A percentile compares a stretch with the other conserved stretches of the same genome.
phyloP scores from a whole-genome alignment of 2,888 invertebrate species.

The Troglohyphantes excavatus region DNA sequence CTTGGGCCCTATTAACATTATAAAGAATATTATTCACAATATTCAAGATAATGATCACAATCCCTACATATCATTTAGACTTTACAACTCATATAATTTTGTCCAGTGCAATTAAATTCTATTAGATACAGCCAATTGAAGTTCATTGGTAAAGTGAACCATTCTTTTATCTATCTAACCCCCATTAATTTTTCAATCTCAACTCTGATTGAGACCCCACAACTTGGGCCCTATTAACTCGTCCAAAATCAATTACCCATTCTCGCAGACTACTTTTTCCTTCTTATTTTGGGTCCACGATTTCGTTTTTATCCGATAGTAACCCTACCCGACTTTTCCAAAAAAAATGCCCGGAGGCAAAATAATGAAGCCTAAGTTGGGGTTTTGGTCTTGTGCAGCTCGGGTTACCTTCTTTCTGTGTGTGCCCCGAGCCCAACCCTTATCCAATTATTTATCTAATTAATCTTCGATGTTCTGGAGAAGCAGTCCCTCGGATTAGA shows the following conservation, averaged over 20 bases:
- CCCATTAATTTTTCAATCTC: conserved; percentile 49
- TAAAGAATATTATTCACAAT: too few species aligned
- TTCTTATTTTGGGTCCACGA: too few species aligned
- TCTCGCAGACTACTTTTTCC: neutral
- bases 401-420: conserved; percentile 13
- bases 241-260: conserved; percentile 53
- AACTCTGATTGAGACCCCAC: neutral
- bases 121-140: too few species aligned
- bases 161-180: conserved; percentile 1
- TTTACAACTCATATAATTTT: too few species aligned
- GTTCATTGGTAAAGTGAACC: too few species aligned
- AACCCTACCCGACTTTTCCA: conserved; percentile 14
- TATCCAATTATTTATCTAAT: conserved; percentile 52
- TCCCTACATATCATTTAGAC: too few species aligned
- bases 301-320: neutral
- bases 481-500: neutral
- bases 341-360: neutral
- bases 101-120: too few species aligned
- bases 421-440: neutral
- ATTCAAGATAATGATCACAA: too few species aligned
- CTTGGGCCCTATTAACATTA: too few species aligned
- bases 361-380: conserved; percentile 17
- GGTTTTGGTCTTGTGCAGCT: conserved; percentile 26
- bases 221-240: conserved; percentile 29
- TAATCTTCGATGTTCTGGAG: conserved; percentile 2